phyloP scores from a whole-genome alignment of 2,797 vertebrate species.

The Lacerta viridis region DNA sequence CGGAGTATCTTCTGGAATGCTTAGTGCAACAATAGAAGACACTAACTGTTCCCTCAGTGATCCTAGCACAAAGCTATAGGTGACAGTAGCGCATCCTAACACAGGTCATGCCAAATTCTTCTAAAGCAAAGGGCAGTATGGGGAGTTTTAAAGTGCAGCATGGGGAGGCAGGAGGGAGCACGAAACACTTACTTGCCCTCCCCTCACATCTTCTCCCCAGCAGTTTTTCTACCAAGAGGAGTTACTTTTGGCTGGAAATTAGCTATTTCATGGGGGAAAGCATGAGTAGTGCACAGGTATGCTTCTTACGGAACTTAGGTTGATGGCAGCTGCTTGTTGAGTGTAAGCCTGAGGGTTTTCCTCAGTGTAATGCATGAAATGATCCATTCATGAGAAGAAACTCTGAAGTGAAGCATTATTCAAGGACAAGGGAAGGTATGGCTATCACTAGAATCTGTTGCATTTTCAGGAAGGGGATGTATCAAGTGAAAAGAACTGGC shows the following conservation, averaged over 20 bases:
- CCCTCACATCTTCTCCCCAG: not conserved
- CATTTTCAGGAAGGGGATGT: not conserved
- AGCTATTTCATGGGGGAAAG: not conserved
- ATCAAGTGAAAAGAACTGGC: not conserved
- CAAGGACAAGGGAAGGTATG: not conserved
- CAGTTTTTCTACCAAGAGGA: not conserved
- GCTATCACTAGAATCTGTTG: not conserved
- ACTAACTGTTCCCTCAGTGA: not conserved
- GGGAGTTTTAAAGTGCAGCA: not conserved
- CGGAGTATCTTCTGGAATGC: not conserved
- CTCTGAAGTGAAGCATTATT: not conserved
- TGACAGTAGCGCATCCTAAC: not conserved
- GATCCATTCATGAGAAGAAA: not conserved
- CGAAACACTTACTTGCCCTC: not conserved
- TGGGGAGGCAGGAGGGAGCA: not conserved
- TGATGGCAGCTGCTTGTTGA: not conserved
- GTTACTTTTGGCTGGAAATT: not conserved
- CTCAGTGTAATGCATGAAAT: not conserved
- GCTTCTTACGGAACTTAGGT: not conserved
- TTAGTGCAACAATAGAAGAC: not conserved
- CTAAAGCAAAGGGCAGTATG: not conserved
- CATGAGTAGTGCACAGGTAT: too few species aligned
- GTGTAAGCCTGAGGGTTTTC: not conserved
- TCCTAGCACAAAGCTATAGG: not conserved
- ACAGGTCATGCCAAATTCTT: not conserved